Evolutionary conservation across 2,888 invertebrate genomes (phyloP).

Genomic region (Drosophila dives): DNA sequence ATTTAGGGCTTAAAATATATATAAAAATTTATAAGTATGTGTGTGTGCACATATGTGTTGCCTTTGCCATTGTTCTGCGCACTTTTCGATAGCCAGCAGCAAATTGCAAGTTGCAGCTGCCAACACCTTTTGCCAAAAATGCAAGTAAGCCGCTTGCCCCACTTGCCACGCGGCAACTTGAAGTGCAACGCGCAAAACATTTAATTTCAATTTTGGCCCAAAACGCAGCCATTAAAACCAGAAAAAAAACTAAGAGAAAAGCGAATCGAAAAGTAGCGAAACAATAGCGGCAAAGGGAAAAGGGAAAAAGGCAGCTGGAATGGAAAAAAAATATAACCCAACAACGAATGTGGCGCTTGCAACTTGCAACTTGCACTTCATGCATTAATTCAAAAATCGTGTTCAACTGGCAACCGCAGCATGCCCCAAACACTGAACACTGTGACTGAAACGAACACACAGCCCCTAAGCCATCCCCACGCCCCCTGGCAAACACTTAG

Average conservation of each 20-base stretch:
- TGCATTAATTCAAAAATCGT: conserved; percentile 74
- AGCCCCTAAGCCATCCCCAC: not conserved
- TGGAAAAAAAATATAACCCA: conserved; percentile 13
- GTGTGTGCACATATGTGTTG: not conserved
- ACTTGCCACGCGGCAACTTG: not conserved
- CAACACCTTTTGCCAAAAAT: conserved; percentile 38
- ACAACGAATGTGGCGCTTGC: conserved; percentile 19
- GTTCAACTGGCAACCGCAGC: conserved; percentile 58
- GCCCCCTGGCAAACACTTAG: conserved; percentile 4
- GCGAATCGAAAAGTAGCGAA: conserved; percentile 8
- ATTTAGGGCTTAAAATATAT: conserved; percentile 1
- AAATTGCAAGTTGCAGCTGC: conserved; percentile 20
- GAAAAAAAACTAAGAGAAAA: not conserved
- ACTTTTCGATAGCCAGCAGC: not conserved
- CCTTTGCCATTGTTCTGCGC: not conserved
- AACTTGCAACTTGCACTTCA: conserved; percentile 63
- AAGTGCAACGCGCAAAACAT: conserved; percentile 46
- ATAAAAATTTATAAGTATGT: not conserved
- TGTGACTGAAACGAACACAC: not conserved
- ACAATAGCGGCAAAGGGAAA: not conserved
- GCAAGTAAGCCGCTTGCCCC: not conserved
- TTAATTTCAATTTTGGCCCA: conserved; percentile 67
- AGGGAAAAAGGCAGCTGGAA: conserved; percentile 7
- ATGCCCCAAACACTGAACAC: not conserved
- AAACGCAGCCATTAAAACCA: conserved; percentile 43